Conservation (phyloP, 2,888 invertebrate genomes). For the Leucophenga montana region DNA sequence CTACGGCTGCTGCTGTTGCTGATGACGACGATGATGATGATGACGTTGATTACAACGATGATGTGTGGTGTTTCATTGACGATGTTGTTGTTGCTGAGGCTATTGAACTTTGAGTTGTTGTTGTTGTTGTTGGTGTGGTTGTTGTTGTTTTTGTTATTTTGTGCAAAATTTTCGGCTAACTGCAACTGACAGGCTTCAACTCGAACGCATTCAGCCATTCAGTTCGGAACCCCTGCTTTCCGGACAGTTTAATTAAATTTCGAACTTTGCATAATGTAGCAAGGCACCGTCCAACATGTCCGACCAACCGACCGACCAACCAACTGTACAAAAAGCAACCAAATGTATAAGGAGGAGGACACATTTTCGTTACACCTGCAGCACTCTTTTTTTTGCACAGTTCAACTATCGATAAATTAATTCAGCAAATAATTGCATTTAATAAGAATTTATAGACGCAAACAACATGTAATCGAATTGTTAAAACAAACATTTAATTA, state of each 20-base stretch:
- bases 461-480: no score
- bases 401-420: constrained; percentile 19
- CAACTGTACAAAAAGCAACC: no score
- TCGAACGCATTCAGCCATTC: not conserved
- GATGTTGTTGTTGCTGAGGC: not conserved
- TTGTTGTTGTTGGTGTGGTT: not conserved
- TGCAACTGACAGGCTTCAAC: constrained; percentile 3
- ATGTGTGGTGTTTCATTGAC: constrained; percentile 2
- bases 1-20: no score
- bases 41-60: no score
- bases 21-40: no score
- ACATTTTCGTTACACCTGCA: not conserved
- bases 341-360: no score
- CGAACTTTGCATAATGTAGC: constrained; percentile 8
- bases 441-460: constrained; percentile 14
- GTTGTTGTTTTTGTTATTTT: not conserved
- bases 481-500: no score
- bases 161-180: constrained; percentile 4
- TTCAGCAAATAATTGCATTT: constrained; percentile 18
- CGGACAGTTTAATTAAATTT: constrained; percentile 14
- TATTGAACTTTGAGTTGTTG: not conserved
- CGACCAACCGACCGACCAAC: no score
- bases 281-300: not conserved
- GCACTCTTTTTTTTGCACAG: not conserved
- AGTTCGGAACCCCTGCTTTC: not conserved